These are phyloP conservation scores for Loxodonta africana DNA, from an alignment of 2,113 vertebrate genomes.

Conservation along the genomic window DNA sequence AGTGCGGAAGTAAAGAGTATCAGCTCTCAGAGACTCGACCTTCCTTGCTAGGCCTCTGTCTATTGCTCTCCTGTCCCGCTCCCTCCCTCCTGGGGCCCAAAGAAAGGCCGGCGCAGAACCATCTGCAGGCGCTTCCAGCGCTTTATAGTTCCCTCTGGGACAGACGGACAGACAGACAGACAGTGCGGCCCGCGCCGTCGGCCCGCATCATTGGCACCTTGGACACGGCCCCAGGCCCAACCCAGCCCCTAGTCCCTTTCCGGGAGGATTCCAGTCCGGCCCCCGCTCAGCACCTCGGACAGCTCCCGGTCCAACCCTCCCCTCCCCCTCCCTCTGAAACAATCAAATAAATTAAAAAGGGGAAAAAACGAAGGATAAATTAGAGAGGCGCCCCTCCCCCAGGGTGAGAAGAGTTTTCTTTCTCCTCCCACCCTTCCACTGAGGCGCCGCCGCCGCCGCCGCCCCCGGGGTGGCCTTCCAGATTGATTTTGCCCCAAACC, in stretches of 20 bases:
- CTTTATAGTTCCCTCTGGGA: conserved; percentile 84
- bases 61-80: not conserved
- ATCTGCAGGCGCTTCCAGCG: conserved; percentile 84
- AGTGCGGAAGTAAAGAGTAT: not conserved
- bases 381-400: conserved; percentile 60
- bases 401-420: conserved; percentile 65
- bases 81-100: conserved; percentile 67
- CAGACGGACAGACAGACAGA: conserved; percentile 79
- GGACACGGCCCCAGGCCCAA: conserved; percentile 84
- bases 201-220: conserved; percentile 91
- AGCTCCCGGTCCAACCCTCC: conserved; percentile 86
- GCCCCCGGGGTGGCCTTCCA: conserved; percentile 43
- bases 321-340: conserved; percentile 75
- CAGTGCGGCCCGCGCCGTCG: conserved; percentile 75
- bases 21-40: not conserved
- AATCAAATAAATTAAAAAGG: conserved; percentile 81
- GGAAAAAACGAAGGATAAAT: conserved; percentile 57
- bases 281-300: conserved; percentile 92
- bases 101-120: conserved; percentile 79
- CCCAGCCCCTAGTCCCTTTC: conserved; percentile 83
- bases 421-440: conserved; percentile 31
- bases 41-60: not conserved
- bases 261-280: conserved; percentile 70
- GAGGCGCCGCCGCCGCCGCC: conserved; percentile 19
- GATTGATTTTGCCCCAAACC: conserved; percentile 68